These are phyloP conservation scores for Dolichopus griseipennis DNA, from an alignment of 2,888 invertebrate genomes.

Conservation along the genomic window DNA sequence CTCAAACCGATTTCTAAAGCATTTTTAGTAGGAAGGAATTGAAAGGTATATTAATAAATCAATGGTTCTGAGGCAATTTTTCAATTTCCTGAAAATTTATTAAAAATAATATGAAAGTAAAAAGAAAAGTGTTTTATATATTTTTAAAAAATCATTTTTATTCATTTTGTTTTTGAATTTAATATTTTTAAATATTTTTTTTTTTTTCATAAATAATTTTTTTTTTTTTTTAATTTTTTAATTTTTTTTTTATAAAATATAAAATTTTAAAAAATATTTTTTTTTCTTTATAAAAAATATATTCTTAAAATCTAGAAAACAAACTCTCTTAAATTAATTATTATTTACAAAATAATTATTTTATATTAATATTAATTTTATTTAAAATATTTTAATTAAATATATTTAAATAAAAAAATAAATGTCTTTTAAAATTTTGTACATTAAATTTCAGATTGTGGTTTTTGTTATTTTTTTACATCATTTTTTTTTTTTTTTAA, in stretches of 20 bases:
- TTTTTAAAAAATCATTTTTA: no score
- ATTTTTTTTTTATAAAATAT: not conserved
- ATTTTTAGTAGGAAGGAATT: no score
- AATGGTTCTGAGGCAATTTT: no score
- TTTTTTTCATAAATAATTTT: not conserved
- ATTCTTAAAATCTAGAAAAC: not conserved
- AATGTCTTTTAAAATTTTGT: constrained; percentile 1
- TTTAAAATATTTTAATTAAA: no score
- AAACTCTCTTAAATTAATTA: not conserved
- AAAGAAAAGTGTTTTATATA: no score
- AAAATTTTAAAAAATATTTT: not conserved
- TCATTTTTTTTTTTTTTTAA: no score
- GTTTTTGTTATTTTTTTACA: not conserved
- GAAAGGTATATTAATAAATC: no score
- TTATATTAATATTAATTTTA: not conserved
- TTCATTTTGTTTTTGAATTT: not conserved
- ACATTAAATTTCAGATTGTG: not conserved
- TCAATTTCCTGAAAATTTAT: no score
- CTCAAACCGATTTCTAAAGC: no score
- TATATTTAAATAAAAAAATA: not conserved
- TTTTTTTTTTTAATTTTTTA: not conserved
- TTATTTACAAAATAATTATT: not conserved
- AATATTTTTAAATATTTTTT: not conserved
- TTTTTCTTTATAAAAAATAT: not conserved
- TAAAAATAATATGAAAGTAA: no score